Evolutionary conservation across 2,113 vertebrate species (phyloP).

Genomic region (Gasterosteus nipponicus): DNA sequence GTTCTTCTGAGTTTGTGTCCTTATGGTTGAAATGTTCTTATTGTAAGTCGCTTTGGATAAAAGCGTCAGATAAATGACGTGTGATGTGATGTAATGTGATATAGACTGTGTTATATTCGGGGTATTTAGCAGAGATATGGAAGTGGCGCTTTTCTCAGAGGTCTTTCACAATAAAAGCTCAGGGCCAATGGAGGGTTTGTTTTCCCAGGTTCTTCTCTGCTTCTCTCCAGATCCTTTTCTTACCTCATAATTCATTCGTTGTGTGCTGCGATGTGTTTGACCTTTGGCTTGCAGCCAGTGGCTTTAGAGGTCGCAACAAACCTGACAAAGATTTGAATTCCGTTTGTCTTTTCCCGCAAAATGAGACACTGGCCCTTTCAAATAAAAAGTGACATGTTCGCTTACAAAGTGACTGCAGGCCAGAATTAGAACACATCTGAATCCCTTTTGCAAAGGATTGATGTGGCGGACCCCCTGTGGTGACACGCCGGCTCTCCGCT

Average conservation of each 20-base stretch:
- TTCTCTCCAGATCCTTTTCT: neutral
- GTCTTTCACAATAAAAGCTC: slow-evolving; percentile 13
- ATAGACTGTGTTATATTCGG: neutral
- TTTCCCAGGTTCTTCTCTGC: neutral
- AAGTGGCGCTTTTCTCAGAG: neutral
- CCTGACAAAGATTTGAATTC: neutral
- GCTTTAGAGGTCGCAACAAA: neutral
- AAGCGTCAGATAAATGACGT: no score
- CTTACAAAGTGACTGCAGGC: neutral
- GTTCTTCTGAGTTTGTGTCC: no score
- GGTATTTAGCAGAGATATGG: slow-evolving; percentile 7
- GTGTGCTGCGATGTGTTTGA: no score
- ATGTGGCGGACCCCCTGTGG: neutral
- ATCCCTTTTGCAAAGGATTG: slow-evolving; percentile 1
- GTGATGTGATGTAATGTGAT: no score
- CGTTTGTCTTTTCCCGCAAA: neutral
- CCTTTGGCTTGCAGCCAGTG: neutral
- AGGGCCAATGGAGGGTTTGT: neutral
- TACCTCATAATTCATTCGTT: neutral
- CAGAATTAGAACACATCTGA: neutral
- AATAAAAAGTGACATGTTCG: slow-evolving; percentile 4
- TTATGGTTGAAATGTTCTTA: no score
- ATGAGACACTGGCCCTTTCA: slow-evolving; percentile 9
- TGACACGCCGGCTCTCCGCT: slow-evolving; percentile 10
- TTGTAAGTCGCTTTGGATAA: no score